phyloP scores from a whole-genome alignment of 2,888 invertebrate species.

The Perizoma flavofasciatum region DNA sequence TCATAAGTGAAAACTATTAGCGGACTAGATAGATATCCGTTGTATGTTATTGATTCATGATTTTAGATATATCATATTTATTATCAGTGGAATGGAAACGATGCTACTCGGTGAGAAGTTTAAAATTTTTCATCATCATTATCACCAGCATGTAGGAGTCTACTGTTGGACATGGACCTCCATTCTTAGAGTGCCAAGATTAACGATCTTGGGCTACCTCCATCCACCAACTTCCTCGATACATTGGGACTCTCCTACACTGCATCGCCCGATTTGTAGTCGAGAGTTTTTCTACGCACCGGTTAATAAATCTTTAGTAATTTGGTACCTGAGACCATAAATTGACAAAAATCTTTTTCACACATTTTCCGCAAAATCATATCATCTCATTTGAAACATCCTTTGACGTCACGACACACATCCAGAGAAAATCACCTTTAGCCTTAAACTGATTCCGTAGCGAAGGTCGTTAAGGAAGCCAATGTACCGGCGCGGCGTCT shows the following conservation, averaged over 20 bases:
- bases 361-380: slow-evolving; percentile 13
- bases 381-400: slow-evolving; percentile 47
- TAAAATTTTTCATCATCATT: too few species aligned
- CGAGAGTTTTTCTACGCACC: too few species aligned
- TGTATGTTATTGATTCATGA: slow-evolving; percentile 9
- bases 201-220: too few species aligned
- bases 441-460: slow-evolving; percentile 75
- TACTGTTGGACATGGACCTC: too few species aligned
- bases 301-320: background rate
- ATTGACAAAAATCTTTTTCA: slow-evolving; percentile 3
- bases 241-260: too few species aligned
- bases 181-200: too few species aligned
- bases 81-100: background rate
- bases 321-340: background rate
- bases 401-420: slow-evolving; percentile 48
- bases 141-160: too few species aligned
- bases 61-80: background rate
- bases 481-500: slow-evolving; percentile 74
- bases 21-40: slow-evolving; percentile 7
- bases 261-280: too few species aligned
- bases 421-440: slow-evolving; percentile 71
- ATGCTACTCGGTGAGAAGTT: background rate
- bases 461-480: slow-evolving; percentile 77
- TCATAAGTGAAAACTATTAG: slow-evolving; percentile 27
- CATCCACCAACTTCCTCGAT: too few species aligned